Percentiles rank a stretch among this genome's conserved stretches.
Evolutionary conservation across 2,888 invertebrate species (phyloP).

Genomic region (Galeopsomyia nigrocyanea): DNA sequence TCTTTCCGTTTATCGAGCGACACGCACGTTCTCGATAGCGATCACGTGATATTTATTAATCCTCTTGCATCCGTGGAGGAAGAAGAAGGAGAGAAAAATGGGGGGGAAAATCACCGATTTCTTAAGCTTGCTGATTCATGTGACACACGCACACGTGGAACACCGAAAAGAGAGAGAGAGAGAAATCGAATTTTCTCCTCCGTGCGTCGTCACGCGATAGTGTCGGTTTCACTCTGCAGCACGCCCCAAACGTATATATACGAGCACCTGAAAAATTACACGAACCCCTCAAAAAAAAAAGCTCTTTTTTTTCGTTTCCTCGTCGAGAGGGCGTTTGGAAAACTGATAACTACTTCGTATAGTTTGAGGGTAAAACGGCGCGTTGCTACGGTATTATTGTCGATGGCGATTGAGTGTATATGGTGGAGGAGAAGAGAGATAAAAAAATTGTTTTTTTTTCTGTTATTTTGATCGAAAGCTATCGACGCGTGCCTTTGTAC

Average conservation of each 20-base stretch:
- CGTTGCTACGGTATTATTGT: not conserved
- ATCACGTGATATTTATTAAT: constrained; percentile 16
- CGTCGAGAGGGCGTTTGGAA: not conserved
- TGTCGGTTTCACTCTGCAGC: constrained; percentile 23
- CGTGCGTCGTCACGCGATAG: constrained; percentile 10
- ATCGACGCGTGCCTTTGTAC: constrained; percentile 1
- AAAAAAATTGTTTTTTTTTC: constrained; percentile 13
- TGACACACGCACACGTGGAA: not conserved
- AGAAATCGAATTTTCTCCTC: not conserved
- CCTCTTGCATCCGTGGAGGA: not conserved
- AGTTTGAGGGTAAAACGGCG: not conserved
- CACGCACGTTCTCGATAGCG: constrained; percentile 11
- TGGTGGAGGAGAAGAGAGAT: not conserved
- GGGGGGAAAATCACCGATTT: not conserved
- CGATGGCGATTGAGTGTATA: not conserved
- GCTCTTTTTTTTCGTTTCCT: not conserved
- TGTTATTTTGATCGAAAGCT: not conserved
- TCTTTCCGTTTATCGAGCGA: constrained; percentile 12
- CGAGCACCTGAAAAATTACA: constrained; percentile 30
- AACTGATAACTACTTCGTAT: not conserved
- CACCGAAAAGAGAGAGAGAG: no score
- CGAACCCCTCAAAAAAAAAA: not conserved
- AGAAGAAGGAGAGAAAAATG: constrained; percentile 1
- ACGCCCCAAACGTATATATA: no score
- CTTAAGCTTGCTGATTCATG: constrained; percentile 18